Base-by-base conservation (phyloP, 2,888 invertebrate species). In the Protodeltote pygarga region DNA sequence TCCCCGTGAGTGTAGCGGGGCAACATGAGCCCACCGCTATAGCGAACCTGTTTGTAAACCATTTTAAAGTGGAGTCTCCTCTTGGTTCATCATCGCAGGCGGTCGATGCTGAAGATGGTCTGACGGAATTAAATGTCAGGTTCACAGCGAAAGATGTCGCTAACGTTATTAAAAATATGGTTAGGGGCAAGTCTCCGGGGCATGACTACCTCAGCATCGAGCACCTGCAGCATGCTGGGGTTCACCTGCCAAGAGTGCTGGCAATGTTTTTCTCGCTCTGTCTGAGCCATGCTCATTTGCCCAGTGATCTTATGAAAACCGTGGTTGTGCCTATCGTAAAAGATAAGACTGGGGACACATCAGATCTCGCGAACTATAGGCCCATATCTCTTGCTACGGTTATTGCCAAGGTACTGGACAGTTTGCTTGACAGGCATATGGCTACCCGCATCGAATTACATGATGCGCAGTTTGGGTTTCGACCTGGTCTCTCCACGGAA, bases 401-500 rank as follows among this genome's bases (percentile, higher is more conserved):
- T 4, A 27, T 27, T 1, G 27, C 27, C 14, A 27, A 27, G 10
- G 23, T 23, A 4, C 10, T 23, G 23, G 23, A 23, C 23, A 23
- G 23, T 19, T 19, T 19, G 5, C 24, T 24, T 24, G 24, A 10
- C 11, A 24, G 24, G 11, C 24, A 24, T 24, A 24, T 11, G 24
- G 24, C 11, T 2, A 24, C 24, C 24, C 24, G 24, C 11, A 11
- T 24, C 19, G 19, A 19, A 19, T 19, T 19, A 5, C 19, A 19
- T 19, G 11, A 19, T 19, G 31, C 31, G 5, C 21, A 21, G 15
- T 21, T 33, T 33, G 23, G 33, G 1, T 23, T 33, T 3, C 6
- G 21, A 33, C 5, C 33, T 14, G 33, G 33, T 14, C 10, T 33
- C 6, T 23, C 33, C 14, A 33, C 33, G 4, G 33, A 23, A 21